Evolutionary conservation across 2,797 vertebrate genomes (phyloP).

Genomic region (Pipistrellus kuhlii): DNA sequence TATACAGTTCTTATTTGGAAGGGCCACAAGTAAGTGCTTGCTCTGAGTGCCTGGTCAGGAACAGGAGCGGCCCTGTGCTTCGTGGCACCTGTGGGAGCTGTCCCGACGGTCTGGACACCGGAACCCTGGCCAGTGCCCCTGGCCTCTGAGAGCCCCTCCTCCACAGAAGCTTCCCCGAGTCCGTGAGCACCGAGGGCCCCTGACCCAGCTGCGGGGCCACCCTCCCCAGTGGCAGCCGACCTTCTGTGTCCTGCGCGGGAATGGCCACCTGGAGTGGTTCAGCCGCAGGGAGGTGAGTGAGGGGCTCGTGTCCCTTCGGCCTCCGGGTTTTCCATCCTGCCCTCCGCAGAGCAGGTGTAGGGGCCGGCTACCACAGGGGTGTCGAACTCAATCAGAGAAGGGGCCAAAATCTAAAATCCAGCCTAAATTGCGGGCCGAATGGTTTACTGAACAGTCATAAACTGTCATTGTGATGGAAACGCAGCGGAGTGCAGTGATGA

Average conservation of each 20-base stretch:
- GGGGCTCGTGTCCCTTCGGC: neutral
- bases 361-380: neutral
- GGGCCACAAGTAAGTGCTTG: neutral
- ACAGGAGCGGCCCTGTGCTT: neutral
- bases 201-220: constrained; percentile 69
- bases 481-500: too few species aligned
- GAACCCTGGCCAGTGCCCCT: fast-evolving
- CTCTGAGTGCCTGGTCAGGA: neutral
- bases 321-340: neutral
- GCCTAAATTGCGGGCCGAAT: too few species aligned
- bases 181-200: constrained; percentile 73
- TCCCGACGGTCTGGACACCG: neutral
- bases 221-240: constrained; percentile 74
- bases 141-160: neutral
- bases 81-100: neutral
- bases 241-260: constrained; percentile 82
- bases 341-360: neutral
- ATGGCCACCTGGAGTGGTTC: constrained; percentile 79
- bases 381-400: too few species aligned
- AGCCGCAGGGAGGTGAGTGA: constrained; percentile 77
- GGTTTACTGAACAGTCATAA: too few species aligned
- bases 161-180: constrained; percentile 60
- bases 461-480: too few species aligned
- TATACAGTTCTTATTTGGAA: neutral
- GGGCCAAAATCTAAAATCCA: too few species aligned